Evolutionary conservation across 2,113 vertebrate species (phyloP), one percentile per base, ranked within the genome.

Genomic region (Brachirus orientalis): DNA sequence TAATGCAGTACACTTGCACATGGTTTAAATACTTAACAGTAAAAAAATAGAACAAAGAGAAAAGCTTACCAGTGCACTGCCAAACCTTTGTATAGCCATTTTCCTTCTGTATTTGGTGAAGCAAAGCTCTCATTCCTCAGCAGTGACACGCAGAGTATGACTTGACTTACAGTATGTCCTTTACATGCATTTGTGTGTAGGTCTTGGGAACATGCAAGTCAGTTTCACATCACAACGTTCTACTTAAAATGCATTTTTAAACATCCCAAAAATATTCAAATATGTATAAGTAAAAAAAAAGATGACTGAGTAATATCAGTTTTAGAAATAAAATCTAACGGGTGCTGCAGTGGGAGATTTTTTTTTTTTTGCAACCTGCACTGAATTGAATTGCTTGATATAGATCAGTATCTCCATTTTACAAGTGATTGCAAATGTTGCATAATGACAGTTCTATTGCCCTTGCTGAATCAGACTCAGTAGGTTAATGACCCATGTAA

Each of bases 21-120:
- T 66, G 55, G 51, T 78, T 92, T 91, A 91, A 93, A 92, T 93
- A 92, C 75, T 85, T 80, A 47, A 83, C 77, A 71, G 73, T 84
- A 83, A 88, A 87, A 87, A 88, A 89, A 89, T 72, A 57, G 12
- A 64, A 78, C 18, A 55, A 50, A 57, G 7, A 17, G 37, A 38
- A 77, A 80, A 59, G 54, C 16, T 0, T 20, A 43, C 76, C 64
- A 73, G 62, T 86, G 37, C 20, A 6, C 67, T 69, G 55, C 28
- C 22, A 75, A 63, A 79, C 35, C 35, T 63, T 64, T 59, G 12
- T 7, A 18, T 77, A 20, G 46, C 9, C 0, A 6, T 58, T 43
- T 36, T 70, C 55, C 10, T 53, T 35, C 11, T 48, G 9, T 36
- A 33, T 37, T 63, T 61, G 19, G 47, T 12, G 47, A 50, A 10